Conservation (phyloP, 2,113 vertebrate genomes). For the Rousettus leschenaultii region DNA sequence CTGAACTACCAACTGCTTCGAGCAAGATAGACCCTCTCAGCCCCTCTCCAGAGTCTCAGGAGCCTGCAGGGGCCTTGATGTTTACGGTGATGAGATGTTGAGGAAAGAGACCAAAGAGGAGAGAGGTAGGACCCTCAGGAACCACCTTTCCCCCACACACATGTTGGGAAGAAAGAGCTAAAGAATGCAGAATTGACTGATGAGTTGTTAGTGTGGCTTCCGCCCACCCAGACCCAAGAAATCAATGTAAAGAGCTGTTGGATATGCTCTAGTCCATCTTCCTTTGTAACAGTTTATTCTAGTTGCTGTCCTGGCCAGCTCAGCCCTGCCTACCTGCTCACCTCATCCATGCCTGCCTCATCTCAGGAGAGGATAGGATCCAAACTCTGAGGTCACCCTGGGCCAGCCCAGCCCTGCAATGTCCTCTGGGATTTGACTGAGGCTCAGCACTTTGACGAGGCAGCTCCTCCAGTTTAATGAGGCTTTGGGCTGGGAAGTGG, state of each 20-base stretch:
- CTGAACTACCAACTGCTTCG: not conserved
- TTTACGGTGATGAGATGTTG: not conserved
- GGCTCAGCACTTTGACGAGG: not conserved
- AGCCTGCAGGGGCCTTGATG: not conserved
- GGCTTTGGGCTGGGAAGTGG: not conserved
- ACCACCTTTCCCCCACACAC: not conserved
- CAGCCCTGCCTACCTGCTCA: not conserved
- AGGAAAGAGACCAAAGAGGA: not conserved
- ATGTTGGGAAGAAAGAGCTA: not conserved
- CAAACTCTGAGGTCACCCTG: conserved; percentile 16
- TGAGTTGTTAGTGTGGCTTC: not conserved
- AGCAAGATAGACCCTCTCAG: not conserved
- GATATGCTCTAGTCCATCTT: not conserved
- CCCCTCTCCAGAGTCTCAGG: not conserved
- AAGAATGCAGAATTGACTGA: not conserved
- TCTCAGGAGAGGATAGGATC: not conserved
- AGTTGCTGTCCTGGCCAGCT: not conserved
- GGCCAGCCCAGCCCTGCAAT: not conserved
- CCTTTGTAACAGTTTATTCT: not conserved
- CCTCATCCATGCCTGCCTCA: not conserved
- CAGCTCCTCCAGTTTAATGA: conserved; percentile 11
- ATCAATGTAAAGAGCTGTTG: not conserved
- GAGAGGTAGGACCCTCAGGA: not conserved
- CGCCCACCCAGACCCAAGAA: not conserved
- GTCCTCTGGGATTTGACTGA: not conserved